Evolutionary conservation across 2,797 vertebrate species (phyloP).

Genomic region (Sebastolobus alascanus): DNA sequence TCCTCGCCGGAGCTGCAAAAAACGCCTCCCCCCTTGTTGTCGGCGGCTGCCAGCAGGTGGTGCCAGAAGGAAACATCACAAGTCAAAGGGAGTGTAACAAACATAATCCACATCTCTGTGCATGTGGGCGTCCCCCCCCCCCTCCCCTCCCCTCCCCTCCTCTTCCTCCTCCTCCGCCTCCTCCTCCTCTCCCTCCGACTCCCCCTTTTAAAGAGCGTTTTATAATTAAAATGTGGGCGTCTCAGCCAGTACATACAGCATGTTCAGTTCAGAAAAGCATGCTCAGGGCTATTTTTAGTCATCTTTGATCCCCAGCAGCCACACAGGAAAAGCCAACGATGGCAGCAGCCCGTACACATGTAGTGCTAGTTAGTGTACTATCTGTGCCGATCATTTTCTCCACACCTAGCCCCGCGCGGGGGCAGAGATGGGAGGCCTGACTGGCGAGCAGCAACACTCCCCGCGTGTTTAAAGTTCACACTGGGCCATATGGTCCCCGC

Average conservation of each 20-base stretch:
- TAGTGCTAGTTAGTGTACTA: conserved; percentile 62
- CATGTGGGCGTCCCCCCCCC: conserved; percentile 64
- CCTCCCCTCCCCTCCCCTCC: not conserved
- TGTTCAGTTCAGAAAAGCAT: conserved; percentile 77
- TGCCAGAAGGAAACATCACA: conserved; percentile 77
- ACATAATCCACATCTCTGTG: conserved; percentile 75
- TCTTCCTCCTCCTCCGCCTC: not conserved
- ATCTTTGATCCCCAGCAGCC: conserved; percentile 75
- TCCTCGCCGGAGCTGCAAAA: conserved; percentile 42
- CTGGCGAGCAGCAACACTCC: conserved; percentile 69
- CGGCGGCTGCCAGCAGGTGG: conserved; percentile 82
- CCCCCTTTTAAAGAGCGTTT: conserved; percentile 74
- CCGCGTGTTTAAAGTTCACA: conserved; percentile 84
- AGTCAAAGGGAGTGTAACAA: conserved; percentile 76
- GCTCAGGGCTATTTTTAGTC: conserved; percentile 82
- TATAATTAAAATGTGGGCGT: conserved; percentile 82
- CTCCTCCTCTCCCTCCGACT: conserved; percentile 20
- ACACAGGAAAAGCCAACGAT: conserved; percentile 72
- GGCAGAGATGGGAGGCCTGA: conserved; percentile 66
- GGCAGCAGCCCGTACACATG: conserved; percentile 65
- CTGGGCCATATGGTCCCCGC: conserved; percentile 83
- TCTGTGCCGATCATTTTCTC: conserved; percentile 66
- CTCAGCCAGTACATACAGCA: conserved; percentile 73
- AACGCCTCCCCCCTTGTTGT: conserved; percentile 59
- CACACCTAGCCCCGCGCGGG: conserved; percentile 54